Evolutionary conservation across 2,888 invertebrate species (phyloP).

Genomic region (Strigamia transsilvanica): DNA sequence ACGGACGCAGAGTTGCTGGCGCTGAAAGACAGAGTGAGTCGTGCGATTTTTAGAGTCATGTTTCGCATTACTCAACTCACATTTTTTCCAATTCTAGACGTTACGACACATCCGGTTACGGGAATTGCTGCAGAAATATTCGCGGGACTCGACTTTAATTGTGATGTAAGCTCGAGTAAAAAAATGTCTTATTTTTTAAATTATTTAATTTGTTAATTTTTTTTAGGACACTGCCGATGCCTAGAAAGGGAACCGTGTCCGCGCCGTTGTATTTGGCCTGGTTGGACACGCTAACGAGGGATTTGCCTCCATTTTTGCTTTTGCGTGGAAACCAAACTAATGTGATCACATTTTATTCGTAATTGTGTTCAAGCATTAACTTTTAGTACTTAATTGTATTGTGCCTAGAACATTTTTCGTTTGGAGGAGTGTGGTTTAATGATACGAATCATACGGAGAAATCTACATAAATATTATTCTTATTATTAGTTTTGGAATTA

Average conservation of each 20-base stretch:
- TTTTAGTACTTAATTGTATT: constrained; percentile 25
- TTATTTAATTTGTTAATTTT: background rate
- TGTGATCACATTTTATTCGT: constrained; percentile 56
- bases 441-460: constrained; percentile 12
- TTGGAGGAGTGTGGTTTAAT: background rate
- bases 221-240: constrained; percentile 88
- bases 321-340: constrained; percentile 57
- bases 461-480: constrained; percentile 5
- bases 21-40: constrained; percentile 72
- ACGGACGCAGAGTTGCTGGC: constrained; percentile 82
- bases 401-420: constrained; percentile 24
- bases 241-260: constrained; percentile 87
- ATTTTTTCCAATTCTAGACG: constrained; percentile 68
- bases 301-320: constrained; percentile 85
- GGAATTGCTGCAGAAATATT: constrained; percentile 84
- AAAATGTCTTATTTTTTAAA: background rate
- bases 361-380: constrained; percentile 7
- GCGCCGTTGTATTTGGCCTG: constrained; percentile 95
- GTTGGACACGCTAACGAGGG: constrained; percentile 88
- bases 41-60: background rate
- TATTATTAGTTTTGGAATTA: background rate
- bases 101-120: constrained; percentile 88
- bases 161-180: constrained; percentile 82
- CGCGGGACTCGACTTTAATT: constrained; percentile 81
- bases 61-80: background rate